phyloP scores from a whole-genome alignment of 2,888 invertebrate genomes.

The Sphecodes monilicornis region DNA sequence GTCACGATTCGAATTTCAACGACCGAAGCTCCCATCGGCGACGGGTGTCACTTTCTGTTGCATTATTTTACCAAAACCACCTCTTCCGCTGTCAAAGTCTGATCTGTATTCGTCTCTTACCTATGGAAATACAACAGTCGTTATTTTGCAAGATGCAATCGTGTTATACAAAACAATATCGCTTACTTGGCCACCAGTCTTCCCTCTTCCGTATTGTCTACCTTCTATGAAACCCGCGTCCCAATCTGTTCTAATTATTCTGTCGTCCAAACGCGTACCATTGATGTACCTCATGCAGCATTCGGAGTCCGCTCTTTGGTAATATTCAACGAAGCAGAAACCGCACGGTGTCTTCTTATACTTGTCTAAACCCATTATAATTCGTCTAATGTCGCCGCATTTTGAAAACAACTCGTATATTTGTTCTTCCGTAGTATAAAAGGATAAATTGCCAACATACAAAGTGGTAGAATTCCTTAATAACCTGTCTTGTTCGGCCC shows the following conservation, averaged over 20 bases:
- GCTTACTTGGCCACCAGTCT: constrained; percentile 97
- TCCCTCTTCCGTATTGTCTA: constrained; percentile 98
- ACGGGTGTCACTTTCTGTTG: constrained; percentile 91
- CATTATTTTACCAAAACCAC: constrained; percentile 98
- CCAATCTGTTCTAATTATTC: constrained; percentile 99
- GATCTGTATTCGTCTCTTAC: constrained; percentile 99
- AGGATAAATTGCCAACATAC: constrained; percentile 98
- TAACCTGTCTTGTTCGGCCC: constrained; percentile 93
- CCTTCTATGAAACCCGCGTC: constrained; percentile 99
- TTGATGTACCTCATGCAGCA: constrained; percentile 96
- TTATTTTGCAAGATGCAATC: constrained; percentile 7
- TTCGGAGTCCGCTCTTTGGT: constrained; percentile 90
- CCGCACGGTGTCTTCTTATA: constrained; percentile 99
- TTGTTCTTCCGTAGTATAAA: constrained; percentile 99
- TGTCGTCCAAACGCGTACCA: constrained; percentile 97
- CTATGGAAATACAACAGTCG: constrained; percentile 84
- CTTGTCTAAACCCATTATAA: constrained; percentile 99
- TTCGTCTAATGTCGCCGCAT: constrained; percentile 97
- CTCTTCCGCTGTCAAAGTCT: constrained; percentile 98
- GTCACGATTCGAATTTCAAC: constrained; percentile 71
- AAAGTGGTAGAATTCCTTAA: constrained; percentile 92
- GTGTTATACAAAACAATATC: neutral
- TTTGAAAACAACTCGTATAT: constrained; percentile 98
- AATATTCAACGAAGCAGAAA: constrained; percentile 99
- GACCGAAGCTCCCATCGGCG: constrained; percentile 81